phyloP scores from a whole-genome alignment of 2,888 invertebrate species.

The Spatulosminthurus flaviceps region DNA sequence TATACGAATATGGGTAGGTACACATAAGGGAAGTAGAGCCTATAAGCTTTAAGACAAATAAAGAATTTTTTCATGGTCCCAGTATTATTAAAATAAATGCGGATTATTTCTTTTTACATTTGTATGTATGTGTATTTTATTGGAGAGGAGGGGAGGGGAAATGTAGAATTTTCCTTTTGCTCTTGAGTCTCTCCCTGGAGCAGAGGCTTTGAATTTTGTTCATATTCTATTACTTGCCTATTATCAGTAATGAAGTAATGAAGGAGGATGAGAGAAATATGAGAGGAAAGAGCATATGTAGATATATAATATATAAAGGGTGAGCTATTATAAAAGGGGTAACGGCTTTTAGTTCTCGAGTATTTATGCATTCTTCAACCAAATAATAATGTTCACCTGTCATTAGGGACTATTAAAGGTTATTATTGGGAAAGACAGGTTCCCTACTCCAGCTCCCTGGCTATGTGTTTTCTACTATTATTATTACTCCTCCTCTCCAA shows the following conservation, averaged over 20 bases:
- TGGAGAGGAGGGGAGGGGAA: conserved; percentile 16
- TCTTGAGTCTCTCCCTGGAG: background rate
- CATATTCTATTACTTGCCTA: conserved; percentile 29
- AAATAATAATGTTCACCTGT: conserved; percentile 25
- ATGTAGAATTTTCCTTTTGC: no score
- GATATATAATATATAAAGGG: no score
- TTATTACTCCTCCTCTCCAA: background rate
- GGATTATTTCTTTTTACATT: conserved; percentile 37
- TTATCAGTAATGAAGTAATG: conserved; percentile 41
- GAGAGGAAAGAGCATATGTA: conserved; percentile 11
- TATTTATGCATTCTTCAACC: conserved; percentile 9
- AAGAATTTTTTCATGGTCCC: background rate
- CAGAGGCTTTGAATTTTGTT: background rate
- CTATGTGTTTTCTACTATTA: background rate
- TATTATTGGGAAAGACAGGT: conserved; percentile 27
- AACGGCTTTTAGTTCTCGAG: background rate
- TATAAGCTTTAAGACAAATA: background rate
- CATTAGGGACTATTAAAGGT: conserved; percentile 41
- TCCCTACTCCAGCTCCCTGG: background rate
- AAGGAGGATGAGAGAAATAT: conserved; percentile 24
- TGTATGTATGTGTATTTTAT: background rate
- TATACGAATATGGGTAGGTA: background rate
- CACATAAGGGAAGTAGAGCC: background rate
- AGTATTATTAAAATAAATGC: conserved; percentile 43
- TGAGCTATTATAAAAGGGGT: no score